A percentile compares a stretch with the other conserved stretches of the same genome.
Conservation (phyloP, 2,888 invertebrate species). For the Strigamia crassipes region DNA sequence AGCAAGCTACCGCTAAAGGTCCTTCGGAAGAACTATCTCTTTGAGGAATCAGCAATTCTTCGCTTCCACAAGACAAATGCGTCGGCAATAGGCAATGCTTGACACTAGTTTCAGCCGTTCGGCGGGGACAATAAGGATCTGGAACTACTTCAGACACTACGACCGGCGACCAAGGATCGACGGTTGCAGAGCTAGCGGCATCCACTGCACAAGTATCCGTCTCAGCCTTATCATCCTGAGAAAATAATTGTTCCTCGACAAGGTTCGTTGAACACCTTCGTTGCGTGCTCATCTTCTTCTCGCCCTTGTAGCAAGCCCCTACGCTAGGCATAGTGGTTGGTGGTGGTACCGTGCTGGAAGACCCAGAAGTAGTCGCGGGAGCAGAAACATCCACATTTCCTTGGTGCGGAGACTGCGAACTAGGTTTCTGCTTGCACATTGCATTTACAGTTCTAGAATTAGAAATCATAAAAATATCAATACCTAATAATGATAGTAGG, state of each 20-base stretch:
- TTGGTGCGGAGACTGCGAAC: background rate
- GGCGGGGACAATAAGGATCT: constrained; percentile 12
- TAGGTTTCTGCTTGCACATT: constrained; percentile 28
- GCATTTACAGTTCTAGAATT: background rate
- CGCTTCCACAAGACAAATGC: constrained; percentile 33
- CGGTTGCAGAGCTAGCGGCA: background rate
- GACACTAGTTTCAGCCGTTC: background rate
- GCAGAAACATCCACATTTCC: background rate
- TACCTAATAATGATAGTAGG: background rate
- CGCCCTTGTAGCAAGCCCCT: constrained; percentile 8
- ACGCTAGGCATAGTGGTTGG: background rate
- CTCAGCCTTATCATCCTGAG: background rate
- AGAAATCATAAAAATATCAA: background rate
- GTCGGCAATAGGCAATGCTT: background rate
- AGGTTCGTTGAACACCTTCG: background rate
- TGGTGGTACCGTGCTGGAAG: background rate
- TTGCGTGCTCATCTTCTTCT: background rate
- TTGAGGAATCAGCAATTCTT: constrained; percentile 32
- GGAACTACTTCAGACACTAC: background rate
- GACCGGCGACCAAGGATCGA: background rate
- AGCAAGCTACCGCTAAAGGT: background rate
- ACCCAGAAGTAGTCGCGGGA: background rate
- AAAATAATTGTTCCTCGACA: background rate
- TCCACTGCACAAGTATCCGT: background rate
- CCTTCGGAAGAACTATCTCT: background rate